Evolutionary conservation across 2,113 vertebrate species (phyloP).

Genomic region (Charina bottae): DNA sequence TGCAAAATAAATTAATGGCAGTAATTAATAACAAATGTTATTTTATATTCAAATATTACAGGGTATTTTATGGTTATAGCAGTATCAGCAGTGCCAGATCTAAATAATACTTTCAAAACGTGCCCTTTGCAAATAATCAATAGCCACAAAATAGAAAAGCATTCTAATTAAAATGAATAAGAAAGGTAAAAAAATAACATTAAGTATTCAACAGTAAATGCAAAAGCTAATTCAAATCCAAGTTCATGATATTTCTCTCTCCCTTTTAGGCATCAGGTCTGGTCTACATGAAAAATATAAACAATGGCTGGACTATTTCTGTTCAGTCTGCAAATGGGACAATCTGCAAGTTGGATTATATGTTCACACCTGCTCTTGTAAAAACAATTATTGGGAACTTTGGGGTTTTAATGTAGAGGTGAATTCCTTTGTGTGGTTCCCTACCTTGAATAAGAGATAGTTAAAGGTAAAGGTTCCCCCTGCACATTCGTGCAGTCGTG

Average conservation of each 20-base stretch:
- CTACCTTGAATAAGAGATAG: background rate
- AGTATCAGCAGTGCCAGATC: slow-evolving; percentile 41
- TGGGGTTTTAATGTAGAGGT: background rate
- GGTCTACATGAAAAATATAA: background rate
- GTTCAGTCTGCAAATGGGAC: background rate
- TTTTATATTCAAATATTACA: slow-evolving; percentile 35
- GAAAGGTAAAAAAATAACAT: slow-evolving; percentile 31
- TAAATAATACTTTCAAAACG: slow-evolving; percentile 46
- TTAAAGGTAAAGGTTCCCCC: too few relatives aligned
- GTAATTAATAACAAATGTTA: slow-evolving; percentile 32
- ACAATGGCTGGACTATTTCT: background rate
- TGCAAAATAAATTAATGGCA: slow-evolving; percentile 42
- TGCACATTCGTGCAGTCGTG: too few relatives aligned
- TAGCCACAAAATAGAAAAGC: slow-evolving; percentile 31
- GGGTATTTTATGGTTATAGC: slow-evolving; percentile 21
- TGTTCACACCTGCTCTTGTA: background rate
- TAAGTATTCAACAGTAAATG: slow-evolving; percentile 29
- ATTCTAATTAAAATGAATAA: slow-evolving; percentile 45
- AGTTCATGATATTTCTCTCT: slow-evolving; percentile 1
- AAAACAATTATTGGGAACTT: background rate
- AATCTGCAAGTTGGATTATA: background rate
- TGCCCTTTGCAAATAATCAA: slow-evolving; percentile 47
- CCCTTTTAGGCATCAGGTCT: background rate
- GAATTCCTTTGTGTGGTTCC: background rate
- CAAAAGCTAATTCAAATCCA: slow-evolving; percentile 12